A percentile compares a stretch with the other conserved stretches of the same genome.
phyloP scores from a whole-genome alignment of 2,113 vertebrate genomes.

The Cyphomyrus plagiostoma region DNA sequence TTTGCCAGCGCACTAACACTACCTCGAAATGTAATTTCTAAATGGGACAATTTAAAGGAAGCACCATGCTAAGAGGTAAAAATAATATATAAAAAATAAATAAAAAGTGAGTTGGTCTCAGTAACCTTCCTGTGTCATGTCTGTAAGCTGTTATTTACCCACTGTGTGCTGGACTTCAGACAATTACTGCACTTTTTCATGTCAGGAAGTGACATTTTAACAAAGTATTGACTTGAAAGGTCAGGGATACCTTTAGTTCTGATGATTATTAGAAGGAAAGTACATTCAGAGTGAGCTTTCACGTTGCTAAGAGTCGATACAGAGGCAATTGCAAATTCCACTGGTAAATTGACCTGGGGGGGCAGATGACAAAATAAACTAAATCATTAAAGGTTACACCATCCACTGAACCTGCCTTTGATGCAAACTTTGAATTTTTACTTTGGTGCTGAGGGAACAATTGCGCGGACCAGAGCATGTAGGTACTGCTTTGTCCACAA shows the following conservation, averaged over 20 bases:
- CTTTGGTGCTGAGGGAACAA: not conserved
- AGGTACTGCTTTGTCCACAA: not conserved
- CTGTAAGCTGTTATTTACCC: not conserved
- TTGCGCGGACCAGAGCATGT: not conserved
- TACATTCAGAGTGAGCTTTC: not conserved
- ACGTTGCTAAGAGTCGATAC: not conserved
- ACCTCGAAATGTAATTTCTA: not conserved
- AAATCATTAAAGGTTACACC: not conserved
- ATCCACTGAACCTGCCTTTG: not conserved
- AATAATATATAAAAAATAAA: not conserved
- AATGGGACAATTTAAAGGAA: not conserved
- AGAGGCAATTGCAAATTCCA: not conserved
- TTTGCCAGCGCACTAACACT: not conserved
- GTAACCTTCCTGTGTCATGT: not conserved
- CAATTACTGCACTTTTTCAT: not conserved
- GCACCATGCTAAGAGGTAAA: not conserved
- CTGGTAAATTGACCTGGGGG: not conserved
- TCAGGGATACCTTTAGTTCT: not conserved
- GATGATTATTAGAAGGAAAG: not conserved
- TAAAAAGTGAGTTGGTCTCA: not conserved
- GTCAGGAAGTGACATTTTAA: not conserved
- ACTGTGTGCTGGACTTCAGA: not conserved
- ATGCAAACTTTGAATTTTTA: not conserved
- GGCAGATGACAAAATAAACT: not conserved
- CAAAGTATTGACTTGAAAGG: slow-evolving; percentile 4